Base-by-base conservation (phyloP, 2,797 vertebrate genomes). In the Taeniopygia guttata region DNA sequence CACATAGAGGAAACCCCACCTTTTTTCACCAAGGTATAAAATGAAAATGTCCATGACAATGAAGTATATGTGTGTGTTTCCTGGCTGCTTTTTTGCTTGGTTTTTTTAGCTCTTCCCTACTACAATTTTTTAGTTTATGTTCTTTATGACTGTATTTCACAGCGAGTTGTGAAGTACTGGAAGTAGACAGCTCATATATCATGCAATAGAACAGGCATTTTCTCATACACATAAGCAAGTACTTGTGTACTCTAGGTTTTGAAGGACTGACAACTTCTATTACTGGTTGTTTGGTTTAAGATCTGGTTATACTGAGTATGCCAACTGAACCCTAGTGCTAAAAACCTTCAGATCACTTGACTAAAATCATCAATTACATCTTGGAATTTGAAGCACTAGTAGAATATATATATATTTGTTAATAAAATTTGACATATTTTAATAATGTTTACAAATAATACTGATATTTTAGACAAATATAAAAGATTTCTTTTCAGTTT, bases 1-100 rank as follows among this genome's bases (percentile, higher is more conserved):
- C 22, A 80, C 17, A 32, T 1, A 51, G 20, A 52, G 0, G 1
- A 60, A 58, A 67, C 7, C 2, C 7, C 40, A 86, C 2, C 3
- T 26, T 51, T 84, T 84, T 91, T 43, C 25, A 79, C 51, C 8
- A 7, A 16, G 16, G 27, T 27, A 40, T 55, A 38, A 89, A 86
- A 84, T 49, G 1, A 67, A 93, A 67, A 27, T 4, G 4, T 21
- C 43, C 45, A 48, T 5, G 9, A 49, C 55, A 79, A 68, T 5
- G 16, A 76, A 66, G 22, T 1, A 4, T 4, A 12, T 54, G 23
- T 32, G 10, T 3, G 7, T 25, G 17, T 51, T 79, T 34, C 16
- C 21, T 10, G 23, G 16, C 12, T 48, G 17, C 7, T 38, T 74
- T 54, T 63, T 48, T 45, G 11, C 34, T 72, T 66, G 0, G n/a